These are phyloP conservation scores for Pseudachorutes palmiensis DNA, from an alignment of 1,140 invertebrate species.

Conservation along the genomic window DNA sequence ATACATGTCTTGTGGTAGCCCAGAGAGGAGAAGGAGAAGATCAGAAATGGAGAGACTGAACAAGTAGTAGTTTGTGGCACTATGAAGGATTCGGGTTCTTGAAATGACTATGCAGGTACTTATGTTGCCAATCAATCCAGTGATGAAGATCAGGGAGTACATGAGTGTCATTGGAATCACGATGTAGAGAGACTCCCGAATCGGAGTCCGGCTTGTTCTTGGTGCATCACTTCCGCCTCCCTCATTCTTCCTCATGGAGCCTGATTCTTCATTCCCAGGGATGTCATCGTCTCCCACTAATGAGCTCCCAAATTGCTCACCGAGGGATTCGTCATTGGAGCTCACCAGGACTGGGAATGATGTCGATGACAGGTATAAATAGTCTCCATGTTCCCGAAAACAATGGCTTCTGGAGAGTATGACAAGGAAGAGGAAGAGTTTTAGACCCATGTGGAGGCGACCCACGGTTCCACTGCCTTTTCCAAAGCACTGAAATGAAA, in stretches of 20 bases:
- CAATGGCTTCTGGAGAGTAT: background rate
- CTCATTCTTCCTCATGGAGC: background rate
- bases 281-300: background rate
- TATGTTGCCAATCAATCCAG: constrained; percentile 52
- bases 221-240: background rate
- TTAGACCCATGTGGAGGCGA: background rate
- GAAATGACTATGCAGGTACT: constrained; percentile 54
- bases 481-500: background rate
- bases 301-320: background rate
- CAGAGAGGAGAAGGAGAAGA: constrained; percentile 70
- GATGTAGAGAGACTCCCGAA: constrained; percentile 35
- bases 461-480: background rate
- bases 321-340: background rate
- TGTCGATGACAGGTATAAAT: constrained; percentile 10
- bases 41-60: constrained; percentile 82
- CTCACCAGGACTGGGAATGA: background rate
- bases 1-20: constrained; percentile 69
- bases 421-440: background rate
- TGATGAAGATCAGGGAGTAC: constrained; percentile 48
- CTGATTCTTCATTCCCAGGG: background rate
- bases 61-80: constrained; percentile 55
- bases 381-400: background rate
- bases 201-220: background rate
- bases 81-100: constrained; percentile 51
- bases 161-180: constrained; percentile 46